Evolutionary conservation across 2,797 vertebrate genomes (phyloP).

Genomic region (Sparus aurata): DNA sequence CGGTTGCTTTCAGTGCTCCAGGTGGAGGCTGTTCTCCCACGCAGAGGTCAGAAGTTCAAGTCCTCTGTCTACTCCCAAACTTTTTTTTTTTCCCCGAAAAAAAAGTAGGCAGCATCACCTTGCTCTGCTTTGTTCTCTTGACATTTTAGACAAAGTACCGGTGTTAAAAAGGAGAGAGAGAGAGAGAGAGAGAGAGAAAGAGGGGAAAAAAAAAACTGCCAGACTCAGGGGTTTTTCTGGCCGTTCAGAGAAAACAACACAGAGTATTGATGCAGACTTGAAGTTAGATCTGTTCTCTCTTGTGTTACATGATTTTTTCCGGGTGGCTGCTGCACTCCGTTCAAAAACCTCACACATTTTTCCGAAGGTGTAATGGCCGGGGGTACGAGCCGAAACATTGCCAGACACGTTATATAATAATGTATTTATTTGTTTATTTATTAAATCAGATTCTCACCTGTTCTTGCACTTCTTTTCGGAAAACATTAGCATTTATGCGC

Average conservation of each 20-base stretch:
- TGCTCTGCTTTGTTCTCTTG: slow-evolving; percentile 45
- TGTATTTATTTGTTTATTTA: not conserved
- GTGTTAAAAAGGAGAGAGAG: not conserved
- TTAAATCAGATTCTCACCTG: not conserved
- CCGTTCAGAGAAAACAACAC: slow-evolving; percentile 38
- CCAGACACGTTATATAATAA: slow-evolving; percentile 10
- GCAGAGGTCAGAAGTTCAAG: slow-evolving; percentile 59
- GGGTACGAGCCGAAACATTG: slow-evolving; percentile 11
- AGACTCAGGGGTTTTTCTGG: slow-evolving; percentile 43
- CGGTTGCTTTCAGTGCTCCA: slow-evolving; percentile 54
- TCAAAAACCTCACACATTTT: slow-evolving; percentile 29
- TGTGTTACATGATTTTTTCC: slow-evolving; percentile 37
- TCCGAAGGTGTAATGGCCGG: slow-evolving; percentile 2
- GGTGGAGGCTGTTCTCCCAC: slow-evolving; percentile 64
- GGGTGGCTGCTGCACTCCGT: slow-evolving; percentile 17
- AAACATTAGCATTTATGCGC: not conserved
- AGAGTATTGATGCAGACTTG: slow-evolving; percentile 34
- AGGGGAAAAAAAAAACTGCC: not conserved
- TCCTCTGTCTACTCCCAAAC: slow-evolving; percentile 50
- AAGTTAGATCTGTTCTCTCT: slow-evolving; percentile 46
- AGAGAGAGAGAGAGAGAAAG: not conserved
- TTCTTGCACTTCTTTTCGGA: slow-evolving; percentile 13
- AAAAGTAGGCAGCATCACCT: slow-evolving; percentile 51
- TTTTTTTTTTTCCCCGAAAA: slow-evolving; percentile 47
- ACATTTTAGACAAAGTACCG: slow-evolving; percentile 62